A percentile compares a stretch with the other conserved stretches of the same genome.
phyloP scores from a whole-genome alignment of 1,140 invertebrate species.

The Apis mellifera region Amel_HAv3.1 CM009945.2:4765501-4766000 shows the following conservation, averaged over 20 bases:
- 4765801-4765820: constrained; percentile 21
- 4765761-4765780: constrained; percentile 27
- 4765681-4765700: neutral
- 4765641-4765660: neutral
- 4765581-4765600: neutral
- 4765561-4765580: neutral
- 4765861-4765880: too few species aligned
- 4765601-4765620: neutral
- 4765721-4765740: neutral
- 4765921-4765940: too few species aligned
- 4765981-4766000: too few species aligned
- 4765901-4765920: too few species aligned
- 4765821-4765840: constrained; percentile 6
- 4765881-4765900: too few species aligned
- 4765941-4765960: too few species aligned
- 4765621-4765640: neutral
- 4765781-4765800: constrained; percentile 10
- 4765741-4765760: neutral
- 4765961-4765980: too few species aligned
- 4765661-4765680: neutral
- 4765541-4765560: neutral
- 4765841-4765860: too few species aligned
- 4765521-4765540: too few species aligned
- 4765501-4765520: neutral
- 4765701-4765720: neutral